These are phyloP conservation scores for Alligator sinensis DNA, from an alignment of 2,113 vertebrate genomes.

Conservation along the genomic window DNA sequence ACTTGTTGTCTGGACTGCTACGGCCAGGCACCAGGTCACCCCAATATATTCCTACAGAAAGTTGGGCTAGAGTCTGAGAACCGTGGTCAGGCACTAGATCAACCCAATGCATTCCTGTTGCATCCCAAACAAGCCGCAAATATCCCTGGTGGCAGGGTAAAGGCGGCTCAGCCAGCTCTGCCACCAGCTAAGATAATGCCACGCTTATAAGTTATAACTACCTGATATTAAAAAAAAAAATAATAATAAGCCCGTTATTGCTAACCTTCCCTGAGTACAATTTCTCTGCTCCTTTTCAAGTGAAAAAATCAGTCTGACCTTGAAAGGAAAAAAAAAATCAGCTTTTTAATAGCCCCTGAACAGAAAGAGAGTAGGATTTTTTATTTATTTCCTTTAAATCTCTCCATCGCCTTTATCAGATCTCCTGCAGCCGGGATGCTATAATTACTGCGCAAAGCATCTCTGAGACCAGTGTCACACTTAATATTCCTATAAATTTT, in stretches of 20 bases:
- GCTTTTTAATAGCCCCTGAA: not conserved
- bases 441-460: constrained; percentile 73
- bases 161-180: not conserved
- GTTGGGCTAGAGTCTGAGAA: too few species aligned
- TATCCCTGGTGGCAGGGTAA: not conserved
- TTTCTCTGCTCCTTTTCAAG: not conserved
- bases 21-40: too few species aligned
- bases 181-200: not conserved
- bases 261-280: fast-evolving
- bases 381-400: constrained; percentile 13
- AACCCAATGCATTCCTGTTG: too few species aligned
- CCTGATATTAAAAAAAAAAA: fast-evolving
- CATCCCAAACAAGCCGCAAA: too few species aligned
- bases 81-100: too few species aligned
- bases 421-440: constrained; percentile 37
- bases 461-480: constrained; percentile 78
- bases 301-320: not conserved
- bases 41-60: too few species aligned
- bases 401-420: constrained; percentile 33
- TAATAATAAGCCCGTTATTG: fast-evolving
- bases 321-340: fast-evolving
- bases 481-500: constrained; percentile 86
- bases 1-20: too few species aligned
- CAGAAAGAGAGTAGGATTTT: not conserved
- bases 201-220: not conserved